Percentiles rank a stretch among this genome's conserved stretches.
Conservation (phyloP, 2,113 vertebrate species). For the Hydrochoerus hydrochaeris region DNA sequence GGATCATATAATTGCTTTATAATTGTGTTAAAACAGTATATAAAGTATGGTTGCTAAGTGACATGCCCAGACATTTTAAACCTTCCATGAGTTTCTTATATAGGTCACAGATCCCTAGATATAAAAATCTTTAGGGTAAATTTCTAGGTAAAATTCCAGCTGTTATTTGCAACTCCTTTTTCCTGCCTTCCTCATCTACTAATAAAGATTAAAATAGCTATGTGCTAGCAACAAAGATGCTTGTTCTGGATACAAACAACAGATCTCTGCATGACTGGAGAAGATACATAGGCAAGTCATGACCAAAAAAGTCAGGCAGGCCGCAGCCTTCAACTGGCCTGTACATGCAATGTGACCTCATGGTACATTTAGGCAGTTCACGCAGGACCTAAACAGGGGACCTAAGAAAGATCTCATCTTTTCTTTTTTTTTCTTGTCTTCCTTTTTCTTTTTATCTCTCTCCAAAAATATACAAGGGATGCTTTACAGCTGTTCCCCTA, state of each 20-base stretch:
- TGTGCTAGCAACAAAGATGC: neutral
- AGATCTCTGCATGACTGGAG: neutral
- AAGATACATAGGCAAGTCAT: neutral
- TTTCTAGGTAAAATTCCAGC: neutral
- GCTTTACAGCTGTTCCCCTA: neutral
- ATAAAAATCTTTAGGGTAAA: neutral
- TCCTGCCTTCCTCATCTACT: neutral
- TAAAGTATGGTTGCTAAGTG: neutral
- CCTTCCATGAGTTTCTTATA: neutral
- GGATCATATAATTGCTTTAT: neutral
- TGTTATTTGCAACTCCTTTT: neutral
- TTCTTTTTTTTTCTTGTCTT: neutral
- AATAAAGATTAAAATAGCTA: neutral
- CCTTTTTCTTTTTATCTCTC: neutral
- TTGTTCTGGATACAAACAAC: neutral
- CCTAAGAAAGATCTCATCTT: neutral
- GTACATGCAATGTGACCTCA: neutral
- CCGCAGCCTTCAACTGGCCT: neutral
- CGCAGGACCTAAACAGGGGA: neutral
- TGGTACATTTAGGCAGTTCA: neutral
- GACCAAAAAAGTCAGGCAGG: neutral
- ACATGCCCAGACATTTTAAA: neutral
- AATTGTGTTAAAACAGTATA: neutral
- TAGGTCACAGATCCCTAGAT: neutral
- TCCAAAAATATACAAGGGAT: neutral